Base-by-base conservation (phyloP, 2,797 vertebrate species). In the Sparus aurata region DNA sequence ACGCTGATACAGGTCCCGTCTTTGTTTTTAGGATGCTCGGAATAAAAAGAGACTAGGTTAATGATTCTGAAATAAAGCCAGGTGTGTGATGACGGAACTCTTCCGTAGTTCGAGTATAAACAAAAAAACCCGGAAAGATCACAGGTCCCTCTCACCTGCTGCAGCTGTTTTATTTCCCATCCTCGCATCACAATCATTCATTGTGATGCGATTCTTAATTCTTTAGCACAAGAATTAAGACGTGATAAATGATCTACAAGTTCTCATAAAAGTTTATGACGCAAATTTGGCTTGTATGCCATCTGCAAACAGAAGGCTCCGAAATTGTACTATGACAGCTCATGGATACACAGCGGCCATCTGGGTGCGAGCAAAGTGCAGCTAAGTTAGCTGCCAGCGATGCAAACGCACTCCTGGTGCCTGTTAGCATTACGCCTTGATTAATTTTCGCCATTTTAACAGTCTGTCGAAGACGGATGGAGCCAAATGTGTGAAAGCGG, bases 261-360 rank as follows among this genome's bases (percentile, higher is more conserved):
- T 74, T 58, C 76, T 87, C 85, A 75, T 86, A 69, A 83, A 89
- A 72, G 64, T 84, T 88, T 73, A 85, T 75, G 75, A 68, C 73
- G 68, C 62, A 75, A 73, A 88, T 77, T 80, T 84, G 73, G 75
- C 77, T 66, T 63, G 45, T 50, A 11, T 1, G 2, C 54, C 58
- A 58, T 75, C 34, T 81, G 78, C 73, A 89, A 88, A 85, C 79
- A 84, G 70, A 85, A 75, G 69, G 76, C 30, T 58, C 17, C 12
- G 8, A 70, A 71, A 64, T 30, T 58, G 73, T 59, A 80, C 81
- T 59, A 53, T 67, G 78, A 68, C 73, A 69, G 70, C 63, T 85
- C 69, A 59, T 63, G 25, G 78, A 79, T 58, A 65, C 62, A 79
- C 79, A 62, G 3, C 1, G n/a, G 74, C 84, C 86, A 91, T 87